phyloP scores from a whole-genome alignment of 2,113 vertebrate species.

The Corydoras sp. region DNA sequence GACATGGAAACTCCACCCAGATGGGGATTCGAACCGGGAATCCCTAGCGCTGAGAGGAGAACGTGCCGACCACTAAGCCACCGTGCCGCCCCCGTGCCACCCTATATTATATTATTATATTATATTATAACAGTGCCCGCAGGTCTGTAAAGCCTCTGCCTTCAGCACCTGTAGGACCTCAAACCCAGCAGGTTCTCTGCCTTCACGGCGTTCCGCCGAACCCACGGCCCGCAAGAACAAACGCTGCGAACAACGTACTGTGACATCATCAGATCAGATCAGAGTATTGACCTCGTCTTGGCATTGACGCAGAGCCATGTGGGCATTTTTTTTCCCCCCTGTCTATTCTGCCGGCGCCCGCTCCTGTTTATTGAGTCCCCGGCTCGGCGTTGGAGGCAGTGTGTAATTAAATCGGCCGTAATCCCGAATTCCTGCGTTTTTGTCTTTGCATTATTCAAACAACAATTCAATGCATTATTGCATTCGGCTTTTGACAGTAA shows the following conservation, averaged over 20 bases:
- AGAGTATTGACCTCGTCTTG: slow-evolving; percentile 47
- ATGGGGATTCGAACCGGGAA: no score
- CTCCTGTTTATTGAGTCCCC: slow-evolving; percentile 62
- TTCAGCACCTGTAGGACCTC: no score
- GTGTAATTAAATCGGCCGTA: slow-evolving; percentile 72
- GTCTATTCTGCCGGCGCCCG: slow-evolving; percentile 53
- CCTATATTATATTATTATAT: no score
- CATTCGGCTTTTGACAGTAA: slow-evolving; percentile 56
- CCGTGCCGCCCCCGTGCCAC: no score
- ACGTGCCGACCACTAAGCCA: no score
- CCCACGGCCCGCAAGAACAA: not conserved
- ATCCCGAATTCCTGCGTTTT: slow-evolving; percentile 72
- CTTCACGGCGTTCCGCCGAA: no score
- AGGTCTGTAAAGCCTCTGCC: no score
- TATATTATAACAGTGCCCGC: no score
- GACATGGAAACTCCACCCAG: no score
- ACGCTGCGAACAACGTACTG: not conserved
- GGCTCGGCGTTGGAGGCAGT: slow-evolving; percentile 55
- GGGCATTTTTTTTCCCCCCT: slow-evolving; percentile 52
- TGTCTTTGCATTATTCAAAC: slow-evolving; percentile 69
- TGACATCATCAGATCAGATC: slow-evolving; percentile 49
- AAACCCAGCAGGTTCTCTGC: no score
- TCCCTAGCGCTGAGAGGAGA: no score
- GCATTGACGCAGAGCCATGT: slow-evolving; percentile 51
- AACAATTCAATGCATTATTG: slow-evolving; percentile 66